Percentiles rank a stretch among this genome's conserved stretches.
Conservation (phyloP, 2,888 invertebrate species). For the Ommatoiulus sabulosus region DNA sequence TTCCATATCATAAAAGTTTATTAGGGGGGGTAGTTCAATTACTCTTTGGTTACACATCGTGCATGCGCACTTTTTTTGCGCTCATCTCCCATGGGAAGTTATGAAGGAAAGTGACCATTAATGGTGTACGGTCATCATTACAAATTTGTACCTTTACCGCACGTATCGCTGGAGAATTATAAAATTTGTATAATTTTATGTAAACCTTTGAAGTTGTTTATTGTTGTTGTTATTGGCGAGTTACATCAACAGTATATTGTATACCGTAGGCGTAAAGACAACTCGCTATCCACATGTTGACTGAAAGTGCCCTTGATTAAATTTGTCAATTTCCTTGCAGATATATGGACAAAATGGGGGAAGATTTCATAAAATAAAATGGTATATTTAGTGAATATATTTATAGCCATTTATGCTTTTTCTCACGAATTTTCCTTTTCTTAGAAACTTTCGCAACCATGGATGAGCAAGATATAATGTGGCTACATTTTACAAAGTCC, state of each 20-base stretch:
- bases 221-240: slow-evolving; percentile 1
- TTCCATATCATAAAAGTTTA: slow-evolving; percentile 36
- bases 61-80: not conserved
- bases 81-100: not conserved
- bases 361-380: not conserved
- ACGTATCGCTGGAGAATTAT: not conserved
- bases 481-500: not conserved
- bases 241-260: not conserved
- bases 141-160: not conserved
- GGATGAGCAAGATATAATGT: not conserved
- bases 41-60: not conserved
- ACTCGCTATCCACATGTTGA: not conserved
- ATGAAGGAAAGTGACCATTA: slow-evolving; percentile 4
- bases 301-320: not conserved
- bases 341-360: not conserved
- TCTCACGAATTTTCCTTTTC: not conserved
- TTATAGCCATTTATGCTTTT: not conserved
- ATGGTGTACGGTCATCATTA: not conserved
- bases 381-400: not conserved
- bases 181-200: not conserved
- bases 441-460: not conserved
- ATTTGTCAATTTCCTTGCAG: not conserved
- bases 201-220: not conserved
- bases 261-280: not conserved
- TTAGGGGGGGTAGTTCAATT: not conserved